A percentile compares a stretch with the other conserved stretches of the same genome.
Evolutionary conservation across 2,113 vertebrate genomes (phyloP).

Genomic region (Reinhardtius hippoglossoides): DNA sequence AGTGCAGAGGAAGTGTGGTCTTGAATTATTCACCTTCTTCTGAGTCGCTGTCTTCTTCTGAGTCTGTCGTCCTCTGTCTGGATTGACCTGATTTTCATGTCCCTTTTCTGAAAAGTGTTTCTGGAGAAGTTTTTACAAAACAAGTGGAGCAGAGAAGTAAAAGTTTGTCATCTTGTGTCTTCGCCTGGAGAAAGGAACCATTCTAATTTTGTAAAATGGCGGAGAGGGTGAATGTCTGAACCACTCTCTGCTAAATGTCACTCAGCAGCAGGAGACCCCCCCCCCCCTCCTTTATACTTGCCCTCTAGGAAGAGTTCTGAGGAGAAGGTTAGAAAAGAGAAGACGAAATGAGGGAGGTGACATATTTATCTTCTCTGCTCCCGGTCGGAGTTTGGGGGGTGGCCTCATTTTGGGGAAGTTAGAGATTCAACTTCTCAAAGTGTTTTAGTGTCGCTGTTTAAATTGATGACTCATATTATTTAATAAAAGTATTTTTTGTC

Average conservation of each 20-base stretch:
- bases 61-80: not conserved
- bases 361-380: not conserved
- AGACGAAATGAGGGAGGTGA: too few relatives aligned
- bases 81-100: not conserved
- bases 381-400: not conserved
- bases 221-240: not conserved
- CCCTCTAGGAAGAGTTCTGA: not conserved
- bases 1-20: not conserved
- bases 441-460: too few relatives aligned
- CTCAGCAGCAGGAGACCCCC: not conserved
- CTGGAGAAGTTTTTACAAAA: not conserved
- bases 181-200: not conserved
- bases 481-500: too few relatives aligned
- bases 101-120: not conserved
- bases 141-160: not conserved
- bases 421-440: too few relatives aligned
- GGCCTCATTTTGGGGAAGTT: too few relatives aligned
- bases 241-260: too few relatives aligned
- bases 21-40: not conserved
- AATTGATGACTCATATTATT: too few relatives aligned
- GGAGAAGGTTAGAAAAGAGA: not conserved
- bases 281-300: not conserved
- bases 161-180: conserved; percentile 15
- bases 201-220: conserved; percentile 14
- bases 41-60: too few relatives aligned